Evolutionary conservation across 1,140 invertebrate genomes (phyloP), one percentile per base, ranked within the genome.

Genomic region (Ganaspis sp.): DNA sequence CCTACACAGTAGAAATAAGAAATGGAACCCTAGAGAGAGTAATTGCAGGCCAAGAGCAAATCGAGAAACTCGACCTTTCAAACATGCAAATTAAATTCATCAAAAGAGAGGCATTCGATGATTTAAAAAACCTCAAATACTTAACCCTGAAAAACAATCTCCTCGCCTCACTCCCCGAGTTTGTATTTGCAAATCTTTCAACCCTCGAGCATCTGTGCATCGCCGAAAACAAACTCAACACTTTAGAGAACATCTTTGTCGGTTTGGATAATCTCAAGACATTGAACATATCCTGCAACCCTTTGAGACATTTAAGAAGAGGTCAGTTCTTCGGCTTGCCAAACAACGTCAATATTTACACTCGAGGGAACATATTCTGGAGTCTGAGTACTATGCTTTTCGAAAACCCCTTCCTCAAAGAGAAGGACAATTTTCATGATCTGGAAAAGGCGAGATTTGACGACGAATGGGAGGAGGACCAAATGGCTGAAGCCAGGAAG

Each of bases 111-210:
- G 81, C 77, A 1, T 82, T 88, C 9, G 84, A 84, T 11, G 74
- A 85, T 17, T 17, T 87, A 1, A 8, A 34, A 0, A 26, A 80
- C 9, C 42, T 84, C 6, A 83, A 84, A n/a, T 76, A 54, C 4
- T 53, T 88, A 1, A 76, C 72, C 69, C 45, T 88, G n/a, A 29
- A 73, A 3, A 81, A 83, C 26, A 87, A 87, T 45, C 77, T 72
- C 0, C 23, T 87, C 1, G 70, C 49, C 9, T 69, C 71, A 12
- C 80, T 87, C 0, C 86, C 86, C 1, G 75, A 83, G 1, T 82
- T 78, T n/a, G 69, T 86, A 0, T 87, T 87, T 73, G 80, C 84
- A 0, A 84, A 86, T 69, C 38, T 87, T 8, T 84, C 78, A 4
- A 81, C 76, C 9, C 69, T 87, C 1, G 71, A 80, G 23, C 70